Evolutionary conservation across 2,888 invertebrate species (phyloP).

Genomic region (Caenorhabditis becei): DNA sequence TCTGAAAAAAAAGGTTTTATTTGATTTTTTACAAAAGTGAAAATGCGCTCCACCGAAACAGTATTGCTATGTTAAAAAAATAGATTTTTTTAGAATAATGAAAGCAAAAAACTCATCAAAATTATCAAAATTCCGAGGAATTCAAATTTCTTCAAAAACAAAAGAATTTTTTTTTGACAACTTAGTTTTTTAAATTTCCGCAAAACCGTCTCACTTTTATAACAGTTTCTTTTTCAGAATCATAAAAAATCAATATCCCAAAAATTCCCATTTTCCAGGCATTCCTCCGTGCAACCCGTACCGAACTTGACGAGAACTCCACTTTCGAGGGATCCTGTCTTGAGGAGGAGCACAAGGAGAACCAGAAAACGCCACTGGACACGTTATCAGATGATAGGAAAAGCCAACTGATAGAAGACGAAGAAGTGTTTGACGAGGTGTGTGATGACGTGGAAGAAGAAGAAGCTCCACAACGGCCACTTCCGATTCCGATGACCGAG

Average conservation of each 20-base stretch:
- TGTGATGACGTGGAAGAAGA: slow-evolving; percentile 47
- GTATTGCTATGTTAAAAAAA: too few species aligned
- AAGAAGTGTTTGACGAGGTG: slow-evolving; percentile 63
- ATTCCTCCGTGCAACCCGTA: slow-evolving; percentile 49
- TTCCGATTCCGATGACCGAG: slow-evolving; percentile 12
- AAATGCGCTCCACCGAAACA: too few species aligned
- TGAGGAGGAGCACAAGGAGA: slow-evolving; percentile 57
- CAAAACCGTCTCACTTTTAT: too few species aligned
- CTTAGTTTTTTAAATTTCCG: too few species aligned
- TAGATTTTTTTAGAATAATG: too few species aligned
- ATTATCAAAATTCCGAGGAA: too few species aligned
- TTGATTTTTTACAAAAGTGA: too few species aligned
- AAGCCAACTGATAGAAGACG: slow-evolving; percentile 43
- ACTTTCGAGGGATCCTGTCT: slow-evolving; percentile 52
- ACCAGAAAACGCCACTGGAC: not conserved
- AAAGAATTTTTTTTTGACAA: too few species aligned
- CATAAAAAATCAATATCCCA: not conserved
- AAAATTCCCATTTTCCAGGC: slow-evolving; percentile 44
- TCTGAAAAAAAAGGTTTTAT: too few species aligned
- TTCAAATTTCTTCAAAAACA: too few species aligned
- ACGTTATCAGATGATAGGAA: not conserved
- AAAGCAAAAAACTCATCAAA: too few species aligned
- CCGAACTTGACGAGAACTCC: slow-evolving; percentile 45
- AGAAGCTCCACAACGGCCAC: not conserved
- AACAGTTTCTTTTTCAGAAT: too few species aligned